Base-by-base conservation (phyloP, 2,888 invertebrate species). In the Eupeodes latifasciatus region DNA sequence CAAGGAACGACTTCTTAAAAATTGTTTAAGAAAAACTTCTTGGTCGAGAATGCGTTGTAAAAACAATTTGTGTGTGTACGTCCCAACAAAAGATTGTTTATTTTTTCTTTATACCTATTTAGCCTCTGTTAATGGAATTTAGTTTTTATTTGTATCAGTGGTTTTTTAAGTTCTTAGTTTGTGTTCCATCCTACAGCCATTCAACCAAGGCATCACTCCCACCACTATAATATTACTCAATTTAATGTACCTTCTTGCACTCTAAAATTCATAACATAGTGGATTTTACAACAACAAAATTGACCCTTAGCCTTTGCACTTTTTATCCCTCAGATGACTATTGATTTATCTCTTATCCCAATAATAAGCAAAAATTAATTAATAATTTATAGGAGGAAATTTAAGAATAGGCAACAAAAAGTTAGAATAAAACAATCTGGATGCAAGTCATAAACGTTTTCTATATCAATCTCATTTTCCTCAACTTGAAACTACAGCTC, bases 61-160 rank as follows among this genome's bases (percentile, higher is more conserved):
- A 86, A 81, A 83, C 78, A 87, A 81, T 64, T 82, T 89, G 89
- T 89, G 89, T 90, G 90, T 90, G 90, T 90, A 90, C 90, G 90
- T 90, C 90, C 90, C 89, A 72, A 84, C 44, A 86, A 66, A 34
- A 66, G 81, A 14, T 74, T 53, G 53, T 66, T 51, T 55, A 69
- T 36, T 36, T 77, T 67, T 74, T 67, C 69, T 75, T 55, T 71
- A n/a, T 36, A 75, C 16, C 71, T 74, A 84, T 79, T 85, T 53
- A 74, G n/a, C 61, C 75, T 78, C 77, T 72, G 85, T 89, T 76
- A 86, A 86, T 88, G 85, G 62, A 89, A 78, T 51, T 76, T 84
- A n/a, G 66, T 40, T 78, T 86, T 80, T 82, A 81, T 90, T 64
- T 19, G 19, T 19, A 19, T 84, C 76, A 64, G 44, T 64, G 11